Percentiles rank a stretch among this genome's conserved stretches.
These are phyloP conservation scores for Syndactyla subalaris DNA, from an alignment of 2,797 vertebrate species.

Conservation along the genomic window DNA sequence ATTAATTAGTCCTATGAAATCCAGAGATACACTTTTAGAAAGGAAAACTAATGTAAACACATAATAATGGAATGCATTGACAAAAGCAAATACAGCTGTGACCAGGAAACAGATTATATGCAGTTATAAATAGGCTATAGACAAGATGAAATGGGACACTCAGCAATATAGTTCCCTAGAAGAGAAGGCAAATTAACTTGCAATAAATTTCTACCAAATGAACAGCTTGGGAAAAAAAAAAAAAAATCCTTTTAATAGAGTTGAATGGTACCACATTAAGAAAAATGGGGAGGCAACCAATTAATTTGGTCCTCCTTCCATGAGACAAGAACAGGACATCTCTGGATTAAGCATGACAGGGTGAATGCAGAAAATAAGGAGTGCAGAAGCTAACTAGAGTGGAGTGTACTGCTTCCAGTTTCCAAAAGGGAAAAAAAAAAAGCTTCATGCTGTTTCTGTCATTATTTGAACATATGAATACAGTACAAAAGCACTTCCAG, in stretches of 20 bases:
- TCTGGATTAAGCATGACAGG: neutral
- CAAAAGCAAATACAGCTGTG: neutral
- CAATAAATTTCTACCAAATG: neutral
- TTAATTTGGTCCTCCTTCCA: neutral
- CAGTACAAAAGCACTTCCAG: neutral
- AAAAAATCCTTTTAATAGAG: neutral
- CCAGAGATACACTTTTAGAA: neutral
- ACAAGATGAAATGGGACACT: neutral
- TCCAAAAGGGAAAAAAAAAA: neutral
- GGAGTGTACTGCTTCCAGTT: neutral
- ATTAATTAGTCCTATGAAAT: neutral
- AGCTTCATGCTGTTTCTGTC: neutral
- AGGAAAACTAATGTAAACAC: neutral
- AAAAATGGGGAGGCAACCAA: neutral
- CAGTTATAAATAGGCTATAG: neutral
- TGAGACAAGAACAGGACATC: neutral
- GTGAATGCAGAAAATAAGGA: neutral
- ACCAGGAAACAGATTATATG: neutral
- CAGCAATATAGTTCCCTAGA: neutral
- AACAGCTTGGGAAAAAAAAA: neutral
- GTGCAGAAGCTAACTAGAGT: neutral
- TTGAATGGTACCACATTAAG: neutral
- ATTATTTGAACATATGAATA: neutral
- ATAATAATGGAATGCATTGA: neutral
- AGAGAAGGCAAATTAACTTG: slow-evolving; percentile 28